Evolutionary conservation across 2,113 vertebrate genomes (phyloP).

Genomic region (Aplodontia rufa): DNA sequence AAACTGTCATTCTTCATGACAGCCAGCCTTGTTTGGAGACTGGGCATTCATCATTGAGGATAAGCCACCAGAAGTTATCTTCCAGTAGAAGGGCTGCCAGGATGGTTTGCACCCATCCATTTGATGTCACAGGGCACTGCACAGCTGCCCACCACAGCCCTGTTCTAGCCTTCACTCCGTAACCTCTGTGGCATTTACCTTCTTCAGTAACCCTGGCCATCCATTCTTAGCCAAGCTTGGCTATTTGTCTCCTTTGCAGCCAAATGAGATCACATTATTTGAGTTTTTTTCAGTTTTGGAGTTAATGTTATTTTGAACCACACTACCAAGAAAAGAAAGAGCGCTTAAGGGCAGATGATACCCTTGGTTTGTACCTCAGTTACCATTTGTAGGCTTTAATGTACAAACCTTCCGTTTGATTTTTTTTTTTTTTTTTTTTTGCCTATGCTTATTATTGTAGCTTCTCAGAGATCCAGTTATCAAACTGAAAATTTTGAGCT

Average conservation of each 20-base stretch:
- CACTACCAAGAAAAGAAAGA: not conserved
- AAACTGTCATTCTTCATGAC: not conserved
- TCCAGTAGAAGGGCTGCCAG: not conserved
- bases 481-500: not conserved
- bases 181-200: not conserved
- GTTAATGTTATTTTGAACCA: not conserved
- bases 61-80: not conserved
- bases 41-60: not conserved
- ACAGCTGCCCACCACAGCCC: not conserved
- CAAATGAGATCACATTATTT: not conserved
- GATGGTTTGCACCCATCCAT: no score
- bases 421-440: not conserved
- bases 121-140: not conserved
- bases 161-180: not conserved
- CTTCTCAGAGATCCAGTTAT: not conserved
- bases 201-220: not conserved
- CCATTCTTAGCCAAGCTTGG: not conserved
- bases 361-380: not conserved
- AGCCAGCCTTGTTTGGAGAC: not conserved
- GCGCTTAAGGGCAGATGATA: no score
- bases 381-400: not conserved
- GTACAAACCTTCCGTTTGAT: conserved; percentile 11
- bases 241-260: not conserved
- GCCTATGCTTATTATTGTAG: not conserved
- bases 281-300: not conserved